Evolutionary conservation across 2,888 invertebrate species (phyloP).

Genomic region (Mesodorylaimus sp.): DNA sequence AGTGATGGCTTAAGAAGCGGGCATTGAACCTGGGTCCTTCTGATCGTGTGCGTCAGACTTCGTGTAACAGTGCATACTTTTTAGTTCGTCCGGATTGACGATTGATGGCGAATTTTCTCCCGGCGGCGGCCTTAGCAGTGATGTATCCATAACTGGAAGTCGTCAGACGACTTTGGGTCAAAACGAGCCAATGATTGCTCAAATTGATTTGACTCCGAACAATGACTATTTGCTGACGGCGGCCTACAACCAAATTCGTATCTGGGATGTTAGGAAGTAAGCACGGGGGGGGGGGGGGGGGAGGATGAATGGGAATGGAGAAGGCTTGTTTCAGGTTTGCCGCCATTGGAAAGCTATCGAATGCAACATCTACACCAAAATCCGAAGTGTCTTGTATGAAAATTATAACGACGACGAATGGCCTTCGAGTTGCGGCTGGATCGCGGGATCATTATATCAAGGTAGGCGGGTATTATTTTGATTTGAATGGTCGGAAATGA

Average conservation of each 20-base stretch:
- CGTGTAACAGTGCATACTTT: slow-evolving; percentile 28
- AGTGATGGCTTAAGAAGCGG: not conserved
- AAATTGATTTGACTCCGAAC: not conserved
- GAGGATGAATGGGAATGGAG: not conserved
- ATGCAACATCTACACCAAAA: not conserved
- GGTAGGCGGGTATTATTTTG: slow-evolving; percentile 27
- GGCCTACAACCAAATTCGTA: slow-evolving; percentile 56
- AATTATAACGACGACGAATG: not conserved
- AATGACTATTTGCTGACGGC: slow-evolving; percentile 49
- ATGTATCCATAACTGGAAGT: no score
- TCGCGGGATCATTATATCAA: slow-evolving; percentile 53
- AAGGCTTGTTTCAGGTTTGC: slow-evolving; percentile 39
- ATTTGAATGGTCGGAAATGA: not conserved
- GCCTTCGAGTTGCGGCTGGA: not conserved
- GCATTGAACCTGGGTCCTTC: not conserved
- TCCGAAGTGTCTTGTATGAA: slow-evolving; percentile 6
- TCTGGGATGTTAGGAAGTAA: slow-evolving; percentile 57
- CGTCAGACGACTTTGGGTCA: slow-evolving; percentile 41
- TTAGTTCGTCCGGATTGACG: slow-evolving; percentile 43
- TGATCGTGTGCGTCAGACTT: not conserved
- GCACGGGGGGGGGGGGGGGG: not conserved
- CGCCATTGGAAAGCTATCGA: slow-evolving; percentile 47
- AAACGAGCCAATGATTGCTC: slow-evolving; percentile 48
- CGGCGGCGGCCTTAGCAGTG: slow-evolving; percentile 15
- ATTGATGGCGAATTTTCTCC: slow-evolving; percentile 32